Conservation (phyloP, 1,140 invertebrate genomes). For the Stenopsyche tienmushanensis region DNA sequence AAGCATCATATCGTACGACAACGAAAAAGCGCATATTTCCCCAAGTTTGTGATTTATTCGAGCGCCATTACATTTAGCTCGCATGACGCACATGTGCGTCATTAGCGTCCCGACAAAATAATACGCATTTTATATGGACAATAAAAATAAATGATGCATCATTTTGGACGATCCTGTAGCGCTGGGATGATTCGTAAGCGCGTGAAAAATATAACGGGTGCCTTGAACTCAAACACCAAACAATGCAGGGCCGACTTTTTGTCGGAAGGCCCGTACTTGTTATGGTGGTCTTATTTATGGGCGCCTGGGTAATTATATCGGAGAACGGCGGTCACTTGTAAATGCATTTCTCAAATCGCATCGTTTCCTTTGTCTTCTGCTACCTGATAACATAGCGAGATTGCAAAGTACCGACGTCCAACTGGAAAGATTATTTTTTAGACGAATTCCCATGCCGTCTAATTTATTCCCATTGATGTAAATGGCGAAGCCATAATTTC, state of each 20-base stretch:
- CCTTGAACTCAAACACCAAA: not conserved
- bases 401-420: not conserved
- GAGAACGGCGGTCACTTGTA: not conserved
- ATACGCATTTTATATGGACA: too few relatives aligned
- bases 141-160: too few relatives aligned
- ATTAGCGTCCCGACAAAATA: too few relatives aligned
- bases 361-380: not conserved
- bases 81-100: too few relatives aligned
- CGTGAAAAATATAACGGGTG: not conserved
- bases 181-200: not conserved
- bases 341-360: conserved; percentile 12
- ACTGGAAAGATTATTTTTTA: not conserved
- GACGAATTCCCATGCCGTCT: too few relatives aligned
- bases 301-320: conserved; percentile 1
- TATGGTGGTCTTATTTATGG: conserved; percentile 2
- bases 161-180: not conserved
- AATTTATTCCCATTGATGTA: too few relatives aligned
- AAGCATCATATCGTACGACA: too few relatives aligned
- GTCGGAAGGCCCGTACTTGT: not conserved
- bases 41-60: too few relatives aligned
- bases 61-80: too few relatives aligned
- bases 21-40: too few relatives aligned
- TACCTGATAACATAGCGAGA: not conserved
- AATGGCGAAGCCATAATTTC: too few relatives aligned
- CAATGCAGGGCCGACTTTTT: not conserved